These are phyloP conservation scores for Clistopyga incitator DNA, from an alignment of 2,888 invertebrate species.

Conservation along the genomic window DNA sequence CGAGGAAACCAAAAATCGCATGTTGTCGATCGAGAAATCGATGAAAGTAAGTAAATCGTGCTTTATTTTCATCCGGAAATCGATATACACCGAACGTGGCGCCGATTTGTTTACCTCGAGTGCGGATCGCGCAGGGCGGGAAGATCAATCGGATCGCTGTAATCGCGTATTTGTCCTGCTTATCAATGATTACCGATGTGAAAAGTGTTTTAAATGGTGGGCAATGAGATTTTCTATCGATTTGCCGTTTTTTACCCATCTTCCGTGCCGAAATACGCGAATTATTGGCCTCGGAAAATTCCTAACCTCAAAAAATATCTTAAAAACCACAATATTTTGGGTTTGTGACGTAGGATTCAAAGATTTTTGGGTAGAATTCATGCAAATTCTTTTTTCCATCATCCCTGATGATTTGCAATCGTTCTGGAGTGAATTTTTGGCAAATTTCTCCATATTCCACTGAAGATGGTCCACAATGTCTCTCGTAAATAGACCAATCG, in stretches of 20 bases:
- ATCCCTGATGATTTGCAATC: too few species aligned
- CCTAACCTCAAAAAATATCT: constrained; percentile 28
- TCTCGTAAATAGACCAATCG: neutral
- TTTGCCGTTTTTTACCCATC: neutral
- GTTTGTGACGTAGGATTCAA: too few species aligned
- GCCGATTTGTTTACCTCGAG: neutral
- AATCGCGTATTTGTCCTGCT: constrained; percentile 16
- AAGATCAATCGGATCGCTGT: neutral
- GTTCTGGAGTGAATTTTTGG: too few species aligned
- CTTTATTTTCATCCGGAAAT: neutral
- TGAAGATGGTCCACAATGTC: too few species aligned
- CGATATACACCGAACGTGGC: neutral
- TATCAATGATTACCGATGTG: constrained; percentile 9
- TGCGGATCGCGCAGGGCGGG: constrained; percentile 9
- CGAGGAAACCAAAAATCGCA: neutral
- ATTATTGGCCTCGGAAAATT: neutral
- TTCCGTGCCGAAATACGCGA: neutral
- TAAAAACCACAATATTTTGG: too few species aligned
- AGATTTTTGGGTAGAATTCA: too few species aligned
- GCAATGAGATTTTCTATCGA: neutral
- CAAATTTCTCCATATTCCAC: too few species aligned
- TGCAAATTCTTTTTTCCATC: too few species aligned
- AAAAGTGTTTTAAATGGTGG: constrained; percentile 1
- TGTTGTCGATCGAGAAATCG: neutral
- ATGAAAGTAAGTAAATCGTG: constrained; percentile 19